Conservation (phyloP, 2,797 vertebrate species). For the Salmo trutta region DNA sequence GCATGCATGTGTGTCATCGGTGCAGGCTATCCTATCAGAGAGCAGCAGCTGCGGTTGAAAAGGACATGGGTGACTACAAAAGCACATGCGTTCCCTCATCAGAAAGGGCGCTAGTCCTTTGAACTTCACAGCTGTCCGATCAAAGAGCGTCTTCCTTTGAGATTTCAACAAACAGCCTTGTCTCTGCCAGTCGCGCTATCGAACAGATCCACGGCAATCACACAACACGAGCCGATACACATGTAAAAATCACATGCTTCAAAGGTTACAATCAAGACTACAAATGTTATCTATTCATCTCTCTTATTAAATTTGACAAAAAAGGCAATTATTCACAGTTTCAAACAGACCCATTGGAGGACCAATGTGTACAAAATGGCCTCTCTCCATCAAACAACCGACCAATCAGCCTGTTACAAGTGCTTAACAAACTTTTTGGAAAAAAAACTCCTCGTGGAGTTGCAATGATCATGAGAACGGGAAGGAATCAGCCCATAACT, state of each 20-base stretch:
- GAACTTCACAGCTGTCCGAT: slow-evolving; percentile 49
- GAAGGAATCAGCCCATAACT: too few relatives aligned
- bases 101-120: slow-evolving; percentile 27
- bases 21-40: slow-evolving; percentile 13
- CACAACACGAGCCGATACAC: slow-evolving; percentile 16
- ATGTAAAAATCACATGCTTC: slow-evolving; percentile 36
- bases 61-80: slow-evolving; percentile 24
- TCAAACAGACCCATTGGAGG: neutral
- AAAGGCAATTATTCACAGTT: neutral
- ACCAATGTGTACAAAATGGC: neutral
- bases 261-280: slow-evolving; percentile 16
- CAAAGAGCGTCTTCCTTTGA: slow-evolving; percentile 55
- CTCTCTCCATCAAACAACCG: too few relatives aligned
- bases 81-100: slow-evolving; percentile 56
- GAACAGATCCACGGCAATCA: slow-evolving; percentile 33
- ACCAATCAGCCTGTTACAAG: too few relatives aligned
- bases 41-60: slow-evolving; percentile 24
- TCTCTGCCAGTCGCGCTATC: slow-evolving; percentile 19
- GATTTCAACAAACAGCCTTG: slow-evolving; percentile 31
- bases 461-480: too few relatives aligned
- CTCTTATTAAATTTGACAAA: neutral
- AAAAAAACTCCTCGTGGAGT: too few relatives aligned
- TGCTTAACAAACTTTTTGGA: too few relatives aligned
- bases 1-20: neutral
- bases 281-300: too few relatives aligned